phyloP scores from a whole-genome alignment of 2,797 vertebrate genomes.

The Rhabdomys pumilio region DNA sequence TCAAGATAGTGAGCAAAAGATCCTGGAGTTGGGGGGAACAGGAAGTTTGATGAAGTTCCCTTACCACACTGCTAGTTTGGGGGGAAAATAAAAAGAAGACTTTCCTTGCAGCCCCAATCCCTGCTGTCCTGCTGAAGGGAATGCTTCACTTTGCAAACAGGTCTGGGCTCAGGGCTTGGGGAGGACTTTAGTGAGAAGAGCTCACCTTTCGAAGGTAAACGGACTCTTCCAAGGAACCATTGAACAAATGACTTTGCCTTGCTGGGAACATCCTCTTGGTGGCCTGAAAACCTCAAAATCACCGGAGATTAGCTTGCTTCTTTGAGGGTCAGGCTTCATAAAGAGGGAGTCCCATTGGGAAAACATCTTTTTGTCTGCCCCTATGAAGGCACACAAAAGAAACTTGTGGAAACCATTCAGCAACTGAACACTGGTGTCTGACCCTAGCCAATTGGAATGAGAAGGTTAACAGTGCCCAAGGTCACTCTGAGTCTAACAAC shows the following conservation, averaged over 20 bases:
- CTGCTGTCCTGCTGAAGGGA: slow-evolving; percentile 66
- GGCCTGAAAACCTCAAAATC: slow-evolving; percentile 78
- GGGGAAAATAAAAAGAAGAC: slow-evolving; percentile 59
- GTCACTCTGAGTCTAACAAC: slow-evolving; percentile 59
- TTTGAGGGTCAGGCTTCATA: slow-evolving; percentile 74
- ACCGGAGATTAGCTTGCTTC: slow-evolving; percentile 77
- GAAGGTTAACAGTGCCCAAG: slow-evolving; percentile 79
- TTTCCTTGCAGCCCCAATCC: neutral
- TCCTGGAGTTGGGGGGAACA: slow-evolving; percentile 38
- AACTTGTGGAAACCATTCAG: slow-evolving; percentile 76
- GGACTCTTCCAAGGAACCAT: slow-evolving; percentile 78
- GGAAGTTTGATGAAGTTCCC: slow-evolving; percentile 54
- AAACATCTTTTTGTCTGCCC: slow-evolving; percentile 82
- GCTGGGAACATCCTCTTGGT: slow-evolving; percentile 66
- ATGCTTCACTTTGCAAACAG: slow-evolving; percentile 83
- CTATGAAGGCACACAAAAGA: slow-evolving; percentile 75
- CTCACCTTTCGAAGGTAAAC: slow-evolving; percentile 81
- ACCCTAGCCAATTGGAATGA: slow-evolving; percentile 71
- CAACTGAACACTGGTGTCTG: slow-evolving; percentile 68
- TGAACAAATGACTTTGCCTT: slow-evolving; percentile 78
- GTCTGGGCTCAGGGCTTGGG: slow-evolving; percentile 67
- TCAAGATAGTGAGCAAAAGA: slow-evolving; percentile 62
- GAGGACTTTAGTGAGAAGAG: slow-evolving; percentile 66
- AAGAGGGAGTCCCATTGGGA: slow-evolving; percentile 71
- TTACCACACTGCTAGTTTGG: slow-evolving; percentile 62